These are phyloP conservation scores for Sylvia borin DNA, from an alignment of 2,797 vertebrate species.

Conservation along the genomic window DNA sequence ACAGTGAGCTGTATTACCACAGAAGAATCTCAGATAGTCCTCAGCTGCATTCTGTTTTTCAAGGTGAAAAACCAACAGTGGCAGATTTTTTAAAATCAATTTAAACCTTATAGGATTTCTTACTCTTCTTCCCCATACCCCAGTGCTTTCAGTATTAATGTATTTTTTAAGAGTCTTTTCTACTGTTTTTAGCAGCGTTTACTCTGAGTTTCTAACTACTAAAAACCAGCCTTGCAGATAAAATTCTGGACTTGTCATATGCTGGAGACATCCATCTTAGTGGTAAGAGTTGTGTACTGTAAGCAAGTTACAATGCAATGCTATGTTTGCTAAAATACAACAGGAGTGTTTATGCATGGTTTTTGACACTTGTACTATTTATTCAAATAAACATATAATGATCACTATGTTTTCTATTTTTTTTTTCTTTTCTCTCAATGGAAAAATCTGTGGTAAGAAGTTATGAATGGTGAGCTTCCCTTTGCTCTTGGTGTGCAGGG, in stretches of 20 bases:
- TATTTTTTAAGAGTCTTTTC: constrained; percentile 7
- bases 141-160: not conserved
- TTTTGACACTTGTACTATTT: constrained; percentile 9
- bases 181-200: constrained; percentile 30
- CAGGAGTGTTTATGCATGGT: not conserved
- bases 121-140: not conserved
- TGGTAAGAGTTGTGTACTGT: constrained; percentile 23
- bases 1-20: not conserved
- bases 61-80: not conserved
- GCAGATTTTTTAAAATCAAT: not conserved
- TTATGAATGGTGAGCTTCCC: not conserved
- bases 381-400: constrained; percentile 31
- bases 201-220: constrained; percentile 57
- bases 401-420: not conserved
- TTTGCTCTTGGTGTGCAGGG: not conserved
- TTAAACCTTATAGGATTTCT: not conserved
- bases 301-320: constrained; percentile 49
- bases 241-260: not conserved
- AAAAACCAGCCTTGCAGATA: constrained; percentile 18
- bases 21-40: not conserved
- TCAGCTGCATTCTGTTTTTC: not conserved
- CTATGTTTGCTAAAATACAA: not conserved
- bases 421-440: not conserved
- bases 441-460: not conserved
- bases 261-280: not conserved